A percentile compares a stretch with the other conserved stretches of the same genome.
Conservation (phyloP, 1,140 invertebrate species). For the Daktulosphaira vitifoliae region DNA sequence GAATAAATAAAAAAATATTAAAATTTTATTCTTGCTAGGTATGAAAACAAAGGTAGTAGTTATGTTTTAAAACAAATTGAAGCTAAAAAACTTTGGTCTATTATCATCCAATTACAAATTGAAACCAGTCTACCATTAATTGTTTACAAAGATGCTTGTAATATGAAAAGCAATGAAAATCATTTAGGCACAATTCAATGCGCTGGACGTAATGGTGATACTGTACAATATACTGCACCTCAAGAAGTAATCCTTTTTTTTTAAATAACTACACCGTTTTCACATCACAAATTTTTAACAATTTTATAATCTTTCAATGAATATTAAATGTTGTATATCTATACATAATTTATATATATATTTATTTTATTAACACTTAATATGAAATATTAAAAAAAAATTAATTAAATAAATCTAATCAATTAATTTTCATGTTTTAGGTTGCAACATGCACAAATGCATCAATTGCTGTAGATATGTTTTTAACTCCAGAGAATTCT, state of each 20-base stretch:
- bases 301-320: background rate
- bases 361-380: slow-evolving; percentile 38
- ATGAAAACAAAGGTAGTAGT: slow-evolving; percentile 15
- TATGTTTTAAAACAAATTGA: slow-evolving; percentile 54
- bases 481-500: slow-evolving; percentile 65
- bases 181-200: slow-evolving; percentile 98
- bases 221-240: slow-evolving; percentile 82
- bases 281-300: no score
- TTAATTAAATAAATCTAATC: no score
- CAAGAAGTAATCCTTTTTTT: slow-evolving; percentile 60
- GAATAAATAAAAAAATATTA: no score
- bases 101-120: slow-evolving; percentile 90
- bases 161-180: slow-evolving; percentile 95
- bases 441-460: slow-evolving; percentile 97
- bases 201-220: slow-evolving; percentile 98
- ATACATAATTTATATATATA: slow-evolving; percentile 30
- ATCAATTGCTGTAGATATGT: slow-evolving; percentile 96
- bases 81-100: slow-evolving; percentile 86
- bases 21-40: slow-evolving; percentile 4
- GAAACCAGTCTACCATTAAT: slow-evolving; percentile 98
- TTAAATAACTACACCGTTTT: no score
- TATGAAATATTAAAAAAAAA: no score
- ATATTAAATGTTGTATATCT: background rate
- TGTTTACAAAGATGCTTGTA: slow-evolving; percentile 96
- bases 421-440: no score